Conservation (phyloP, 1,140 invertebrate genomes). For the Ruditapes philippinarum region DNA sequence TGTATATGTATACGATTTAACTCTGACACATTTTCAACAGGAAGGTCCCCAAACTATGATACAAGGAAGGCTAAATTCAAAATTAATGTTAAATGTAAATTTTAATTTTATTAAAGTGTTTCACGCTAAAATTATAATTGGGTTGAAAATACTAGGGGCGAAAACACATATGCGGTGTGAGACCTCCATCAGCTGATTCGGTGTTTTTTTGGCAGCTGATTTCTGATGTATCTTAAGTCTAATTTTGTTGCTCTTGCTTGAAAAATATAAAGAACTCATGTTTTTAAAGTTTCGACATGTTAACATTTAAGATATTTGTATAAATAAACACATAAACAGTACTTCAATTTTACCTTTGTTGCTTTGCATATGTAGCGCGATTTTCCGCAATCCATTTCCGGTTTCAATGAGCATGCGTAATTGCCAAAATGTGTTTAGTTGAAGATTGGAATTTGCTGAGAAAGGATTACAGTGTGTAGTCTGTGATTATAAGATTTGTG, state of each 20-base stretch:
- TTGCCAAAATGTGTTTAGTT: conserved; percentile 27
- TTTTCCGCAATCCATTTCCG: conserved; percentile 17
- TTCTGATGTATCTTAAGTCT: no score
- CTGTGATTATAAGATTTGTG: neutral
- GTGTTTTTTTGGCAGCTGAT: neutral
- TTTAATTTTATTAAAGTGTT: no score
- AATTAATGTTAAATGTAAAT: no score
- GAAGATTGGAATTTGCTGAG: conserved; percentile 39
- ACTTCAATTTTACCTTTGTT: neutral
- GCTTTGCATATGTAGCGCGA: neutral
- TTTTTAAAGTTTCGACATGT: no score
- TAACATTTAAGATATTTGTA: no score
- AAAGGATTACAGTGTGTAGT: conserved; percentile 29
- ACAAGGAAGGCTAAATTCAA: no score
- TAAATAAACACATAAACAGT: neutral
- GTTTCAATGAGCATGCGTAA: conserved; percentile 18
- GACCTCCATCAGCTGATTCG: conserved; percentile 23
- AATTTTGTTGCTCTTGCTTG: no score
- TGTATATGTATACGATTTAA: no score
- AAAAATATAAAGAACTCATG: no score
- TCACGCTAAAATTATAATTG: no score
- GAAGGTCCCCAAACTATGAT: no score
- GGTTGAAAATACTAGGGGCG: neutral
- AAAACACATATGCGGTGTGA: neutral
- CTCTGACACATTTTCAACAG: no score